phyloP scores from a whole-genome alignment of 2,797 vertebrate genomes.

The Pogonophryne albipinna region DNA sequence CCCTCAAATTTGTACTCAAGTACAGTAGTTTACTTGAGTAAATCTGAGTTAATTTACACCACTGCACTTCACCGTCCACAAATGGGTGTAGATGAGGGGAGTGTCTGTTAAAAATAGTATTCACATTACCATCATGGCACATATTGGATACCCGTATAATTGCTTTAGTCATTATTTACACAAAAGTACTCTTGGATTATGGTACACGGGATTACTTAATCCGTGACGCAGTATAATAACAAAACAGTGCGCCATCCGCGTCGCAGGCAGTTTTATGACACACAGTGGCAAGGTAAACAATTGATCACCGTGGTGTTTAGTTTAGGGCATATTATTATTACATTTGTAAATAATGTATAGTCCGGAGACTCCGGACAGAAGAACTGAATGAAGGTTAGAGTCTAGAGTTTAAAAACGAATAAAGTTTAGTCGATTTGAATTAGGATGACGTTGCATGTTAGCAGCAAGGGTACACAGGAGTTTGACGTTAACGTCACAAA shows the following conservation, averaged over 20 bases:
- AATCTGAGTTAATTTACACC: too few relatives aligned
- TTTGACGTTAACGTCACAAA: not conserved
- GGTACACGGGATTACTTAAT: conserved; percentile 66
- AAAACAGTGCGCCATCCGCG: conserved; percentile 54
- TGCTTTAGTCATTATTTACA: not conserved
- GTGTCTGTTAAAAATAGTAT: not conserved
- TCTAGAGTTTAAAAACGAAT: not conserved
- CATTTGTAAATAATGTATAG: accelerated
- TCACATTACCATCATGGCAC: not conserved
- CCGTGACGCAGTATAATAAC: conserved; percentile 77
- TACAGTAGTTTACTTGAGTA: too few relatives aligned
- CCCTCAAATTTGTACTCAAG: too few relatives aligned
- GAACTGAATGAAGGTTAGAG: too few relatives aligned
- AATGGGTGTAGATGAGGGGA: not conserved
- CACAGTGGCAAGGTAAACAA: conserved; percentile 52
- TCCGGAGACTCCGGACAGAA: accelerated
- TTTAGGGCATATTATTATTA: not conserved
- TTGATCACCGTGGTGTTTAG: not conserved
- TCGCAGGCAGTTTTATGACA: conserved; percentile 21
- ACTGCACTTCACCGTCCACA: not conserved
- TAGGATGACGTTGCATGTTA: not conserved
- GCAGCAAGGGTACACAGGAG: not conserved
- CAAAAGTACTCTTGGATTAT: conserved; percentile 53
- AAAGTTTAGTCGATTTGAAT: not conserved
- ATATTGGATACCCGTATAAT: not conserved